These are phyloP conservation scores for Mustela nigripes DNA, from an alignment of 2,113 vertebrate species.

Conservation along the genomic window DNA sequence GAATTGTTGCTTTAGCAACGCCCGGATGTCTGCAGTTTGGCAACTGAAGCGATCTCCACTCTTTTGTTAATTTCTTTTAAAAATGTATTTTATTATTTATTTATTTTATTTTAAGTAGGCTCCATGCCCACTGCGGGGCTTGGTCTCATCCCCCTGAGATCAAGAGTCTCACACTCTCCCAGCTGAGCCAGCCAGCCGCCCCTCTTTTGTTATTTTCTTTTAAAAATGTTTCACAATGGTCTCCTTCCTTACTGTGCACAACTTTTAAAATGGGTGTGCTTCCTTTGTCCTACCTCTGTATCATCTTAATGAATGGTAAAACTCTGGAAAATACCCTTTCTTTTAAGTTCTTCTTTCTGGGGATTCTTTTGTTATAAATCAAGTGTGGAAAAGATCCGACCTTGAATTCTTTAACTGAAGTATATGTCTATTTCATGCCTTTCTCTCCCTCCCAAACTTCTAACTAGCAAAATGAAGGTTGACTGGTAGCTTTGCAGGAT, in stretches of 20 bases:
- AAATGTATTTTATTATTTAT: not conserved
- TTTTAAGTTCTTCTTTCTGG: not conserved
- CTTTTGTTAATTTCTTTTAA: conserved; percentile 52
- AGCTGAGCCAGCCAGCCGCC: not conserved
- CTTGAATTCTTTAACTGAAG: not conserved
- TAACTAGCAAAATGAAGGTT: not conserved
- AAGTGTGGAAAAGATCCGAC: not conserved
- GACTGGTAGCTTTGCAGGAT: not conserved
- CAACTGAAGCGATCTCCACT: conserved; percentile 2
- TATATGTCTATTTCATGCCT: not conserved
- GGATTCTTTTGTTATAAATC: not conserved
- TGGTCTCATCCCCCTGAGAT: not conserved
- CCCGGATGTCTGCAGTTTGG: not conserved
- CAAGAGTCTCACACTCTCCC: not conserved
- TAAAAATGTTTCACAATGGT: conserved; percentile 21
- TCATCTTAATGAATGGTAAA: not conserved
- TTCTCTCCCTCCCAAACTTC: not conserved
- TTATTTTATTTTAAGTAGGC: not conserved
- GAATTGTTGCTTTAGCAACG: conserved; percentile 84
- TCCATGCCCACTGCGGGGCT: not conserved
- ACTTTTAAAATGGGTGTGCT: not conserved
- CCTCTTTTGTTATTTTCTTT: conserved; percentile 15
- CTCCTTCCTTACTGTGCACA: not conserved
- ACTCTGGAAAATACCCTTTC: not conserved
- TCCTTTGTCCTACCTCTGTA: not conserved